Base-by-base conservation (phyloP, 2,113 vertebrate genomes). In the Toxotes chatareus region DNA sequence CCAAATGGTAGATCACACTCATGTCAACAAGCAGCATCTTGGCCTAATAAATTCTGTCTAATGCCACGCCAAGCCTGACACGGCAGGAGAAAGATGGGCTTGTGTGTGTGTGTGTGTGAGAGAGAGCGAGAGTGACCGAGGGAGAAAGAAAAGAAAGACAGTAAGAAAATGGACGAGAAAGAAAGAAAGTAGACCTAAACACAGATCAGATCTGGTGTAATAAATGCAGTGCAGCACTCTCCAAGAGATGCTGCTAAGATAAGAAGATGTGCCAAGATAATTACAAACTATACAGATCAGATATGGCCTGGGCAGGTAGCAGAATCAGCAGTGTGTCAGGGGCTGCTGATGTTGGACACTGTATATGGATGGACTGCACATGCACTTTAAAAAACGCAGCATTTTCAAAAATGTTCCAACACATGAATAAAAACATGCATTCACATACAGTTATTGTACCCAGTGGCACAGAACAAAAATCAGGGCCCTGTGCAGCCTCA, bases 11-110 rank as follows among this genome's bases (percentile, higher is more conserved):
- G 85, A 92, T 94, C 92, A 89, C 86, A 86, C 85, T 89, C 85
- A 63, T 92, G 94, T 93, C 93, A 93, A 94, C 94, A 93, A 89
- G 87, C 84, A 76, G 84, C 90, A 91, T 94, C 90, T 88, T 78
- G 85, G 88, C 81, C 86, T 91, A 89, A 94, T 95, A 94, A 93
- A 94, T 94, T 90, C 85, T 83, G 69, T 84, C 84, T 90, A 93
- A 93, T 90, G 70, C 90, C 65, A 80, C 47, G 80, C 69, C 89
- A 68, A 86, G 82, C 70, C 65, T 80, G 83, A 81, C 68, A 88
- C 87, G 80, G 84, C 82, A 92, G 79, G 56, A 89, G 79, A 89
- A 86, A 76, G 80, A 85, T 84, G 59, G 53, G 76, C 49, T 57
- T 60, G 11, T 53, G 63, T 19, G 40, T 51, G 34, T 68, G 53